Base-by-base conservation (phyloP, 2,888 invertebrate species). In the Drosophila mayaguana region DNA sequence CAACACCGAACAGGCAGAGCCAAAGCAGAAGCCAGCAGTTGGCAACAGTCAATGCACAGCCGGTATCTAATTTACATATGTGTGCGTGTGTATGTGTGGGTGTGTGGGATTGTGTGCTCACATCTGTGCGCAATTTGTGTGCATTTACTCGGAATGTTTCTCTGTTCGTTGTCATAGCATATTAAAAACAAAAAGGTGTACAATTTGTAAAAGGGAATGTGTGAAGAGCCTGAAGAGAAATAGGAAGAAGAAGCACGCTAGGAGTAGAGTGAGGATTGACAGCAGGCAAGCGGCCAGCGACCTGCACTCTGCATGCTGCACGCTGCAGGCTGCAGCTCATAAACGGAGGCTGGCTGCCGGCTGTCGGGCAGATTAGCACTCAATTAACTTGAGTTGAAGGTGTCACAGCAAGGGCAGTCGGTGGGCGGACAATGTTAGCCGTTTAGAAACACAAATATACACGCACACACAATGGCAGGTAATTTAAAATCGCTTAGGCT, bases 401-500 rank as follows among this genome's bases (percentile, higher is more conserved):
- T 67, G 69, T 55, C 43, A 18, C 42, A 34, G 43, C 63, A 63
- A 43, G 54, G 61, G 56, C 65, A 55, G 43, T 20, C 50, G 55
- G n/a, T 12, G 22, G 42, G 20, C 50, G 34, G 34, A 22, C 54
- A 59, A 42, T 56, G 54, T 11, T 43, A 57, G 78, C 28, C 62
- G 51, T 28, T 56, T 22, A 50, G 57, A 46, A 6, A 38, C 22
- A 14, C 3, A 43, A 65, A 36, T 16, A 12, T 12, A 5, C 38
- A 38, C 16, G 16, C 16, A 6, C 38, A 38, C 38, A 28, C 84
- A 78, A 78, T 72, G 84, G 42, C 75, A 66, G 85, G 88, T 84
- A 84, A 84, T 89, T 88, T 88, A 85, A 84, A 89, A 88, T 73
- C 89, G 75, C 83, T 84, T 84, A 89, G 69, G 34, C 68, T 53